Evolutionary conservation across 1,140 invertebrate species (phyloP).

Genomic region (Forficula auricularia): DNA sequence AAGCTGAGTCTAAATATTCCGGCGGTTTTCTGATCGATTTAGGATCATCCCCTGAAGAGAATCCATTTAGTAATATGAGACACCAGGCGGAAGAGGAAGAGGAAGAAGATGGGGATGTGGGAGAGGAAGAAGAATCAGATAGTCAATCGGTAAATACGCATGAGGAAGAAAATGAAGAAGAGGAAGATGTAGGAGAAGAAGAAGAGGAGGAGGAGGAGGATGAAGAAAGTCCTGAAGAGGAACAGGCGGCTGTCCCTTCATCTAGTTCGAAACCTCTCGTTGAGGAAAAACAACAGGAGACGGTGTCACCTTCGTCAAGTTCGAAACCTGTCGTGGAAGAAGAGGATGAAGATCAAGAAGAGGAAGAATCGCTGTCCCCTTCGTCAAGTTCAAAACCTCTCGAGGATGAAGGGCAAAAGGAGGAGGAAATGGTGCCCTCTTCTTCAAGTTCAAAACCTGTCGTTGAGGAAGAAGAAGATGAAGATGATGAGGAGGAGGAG

Average conservation of each 20-base stretch:
- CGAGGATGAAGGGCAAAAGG: not conserved
- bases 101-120: constrained; percentile 6
- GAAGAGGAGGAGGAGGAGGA: constrained; percentile 11
- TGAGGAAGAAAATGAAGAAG: not conserved
- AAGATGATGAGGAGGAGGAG: no score
- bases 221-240: constrained; percentile 10
- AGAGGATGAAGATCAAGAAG: constrained; percentile 14
- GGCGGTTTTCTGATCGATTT: not conserved
- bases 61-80: not conserved
- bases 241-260: no score
- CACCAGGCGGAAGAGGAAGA: constrained; percentile 1
- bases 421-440: no score
- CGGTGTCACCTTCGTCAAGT: no score
- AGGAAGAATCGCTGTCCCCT: constrained; percentile 15
- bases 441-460: no score
- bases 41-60: not conserved
- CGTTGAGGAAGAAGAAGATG: no score
- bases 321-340: constrained; percentile 7
- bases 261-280: no score
- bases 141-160: constrained; percentile 1
- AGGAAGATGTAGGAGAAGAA: constrained; percentile 3
- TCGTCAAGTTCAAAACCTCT: no score
- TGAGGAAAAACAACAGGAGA: no score
- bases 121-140: constrained; percentile 5
- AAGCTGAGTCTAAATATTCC: not conserved